Percentiles rank a stretch among this genome's conserved stretches.
Evolutionary conservation across 2,888 invertebrate species (phyloP).

Genomic region (Lasioglossum lativentre): DNA sequence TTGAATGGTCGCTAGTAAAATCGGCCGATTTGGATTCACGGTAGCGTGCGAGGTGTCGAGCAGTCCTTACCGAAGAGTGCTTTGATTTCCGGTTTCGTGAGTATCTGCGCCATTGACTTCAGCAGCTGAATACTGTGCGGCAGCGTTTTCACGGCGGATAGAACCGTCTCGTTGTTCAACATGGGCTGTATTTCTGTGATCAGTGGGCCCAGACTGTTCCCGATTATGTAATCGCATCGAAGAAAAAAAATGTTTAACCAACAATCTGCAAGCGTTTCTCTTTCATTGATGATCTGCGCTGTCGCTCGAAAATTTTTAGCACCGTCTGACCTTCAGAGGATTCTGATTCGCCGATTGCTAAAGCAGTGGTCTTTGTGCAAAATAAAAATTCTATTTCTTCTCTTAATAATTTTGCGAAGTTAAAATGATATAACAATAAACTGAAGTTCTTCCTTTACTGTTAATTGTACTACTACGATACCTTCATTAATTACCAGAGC

Average conservation of each 20-base stretch:
- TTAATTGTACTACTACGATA: no score
- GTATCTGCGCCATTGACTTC: constrained; percentile 86
- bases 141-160: constrained; percentile 84
- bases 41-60: constrained; percentile 23
- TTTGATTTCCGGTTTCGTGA: constrained; percentile 86
- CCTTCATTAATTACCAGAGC: background rate
- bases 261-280: background rate
- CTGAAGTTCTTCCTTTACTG: no score
- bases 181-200: constrained; percentile 85
- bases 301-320: background rate
- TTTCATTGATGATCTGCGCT: background rate
- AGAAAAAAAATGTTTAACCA: background rate
- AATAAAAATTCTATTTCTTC: background rate
- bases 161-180: constrained; percentile 85
- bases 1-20: background rate
- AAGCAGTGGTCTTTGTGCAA: background rate
- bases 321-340: background rate
- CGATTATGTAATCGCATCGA: background rate
- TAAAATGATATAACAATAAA: no score
- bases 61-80: constrained; percentile 85
- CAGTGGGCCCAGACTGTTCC: constrained; percentile 77
- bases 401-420: no score
- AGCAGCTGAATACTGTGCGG: constrained; percentile 86
- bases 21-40: background rate
- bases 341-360: background rate